These are phyloP conservation scores for Psilopsiagon aurifrons DNA, from an alignment of 2,113 vertebrate genomes.

Conservation along the genomic window DNA sequence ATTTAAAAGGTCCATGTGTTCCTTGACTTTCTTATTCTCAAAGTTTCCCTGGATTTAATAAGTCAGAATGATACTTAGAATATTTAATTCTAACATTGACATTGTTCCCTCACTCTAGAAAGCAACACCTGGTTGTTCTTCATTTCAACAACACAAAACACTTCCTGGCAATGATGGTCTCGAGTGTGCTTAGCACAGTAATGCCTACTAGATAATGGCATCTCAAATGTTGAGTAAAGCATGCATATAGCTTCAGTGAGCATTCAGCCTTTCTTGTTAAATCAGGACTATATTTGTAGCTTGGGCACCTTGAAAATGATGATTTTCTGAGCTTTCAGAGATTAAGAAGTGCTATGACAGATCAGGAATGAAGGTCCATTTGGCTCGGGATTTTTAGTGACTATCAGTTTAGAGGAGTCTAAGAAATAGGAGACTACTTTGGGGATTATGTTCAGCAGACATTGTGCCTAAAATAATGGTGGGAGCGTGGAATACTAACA, in stretches of 20 bases:
- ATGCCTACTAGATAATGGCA: background rate
- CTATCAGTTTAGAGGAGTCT: background rate
- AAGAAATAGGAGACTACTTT: background rate
- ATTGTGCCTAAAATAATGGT: background rate
- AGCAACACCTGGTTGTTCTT: background rate
- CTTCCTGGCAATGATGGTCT: background rate
- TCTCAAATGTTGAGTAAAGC: background rate
- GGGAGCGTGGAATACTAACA: background rate
- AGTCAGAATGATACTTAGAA: background rate
- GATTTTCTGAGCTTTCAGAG: background rate
- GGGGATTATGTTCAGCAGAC: background rate
- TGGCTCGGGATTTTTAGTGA: background rate
- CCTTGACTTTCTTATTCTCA: background rate
- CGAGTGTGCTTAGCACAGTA: background rate
- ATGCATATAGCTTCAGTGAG: background rate
- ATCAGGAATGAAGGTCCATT: background rate
- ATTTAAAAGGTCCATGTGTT: background rate
- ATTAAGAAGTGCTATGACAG: background rate
- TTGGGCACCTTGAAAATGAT: background rate
- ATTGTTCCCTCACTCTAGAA: background rate
- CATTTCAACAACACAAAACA: background rate
- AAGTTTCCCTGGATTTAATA: background rate
- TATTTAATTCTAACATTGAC: background rate
- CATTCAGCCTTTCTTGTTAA: background rate
- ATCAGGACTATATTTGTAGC: background rate